These are phyloP conservation scores for Thomomys bottae DNA, from an alignment of 2,113 vertebrate genomes.

Conservation along the genomic window DNA sequence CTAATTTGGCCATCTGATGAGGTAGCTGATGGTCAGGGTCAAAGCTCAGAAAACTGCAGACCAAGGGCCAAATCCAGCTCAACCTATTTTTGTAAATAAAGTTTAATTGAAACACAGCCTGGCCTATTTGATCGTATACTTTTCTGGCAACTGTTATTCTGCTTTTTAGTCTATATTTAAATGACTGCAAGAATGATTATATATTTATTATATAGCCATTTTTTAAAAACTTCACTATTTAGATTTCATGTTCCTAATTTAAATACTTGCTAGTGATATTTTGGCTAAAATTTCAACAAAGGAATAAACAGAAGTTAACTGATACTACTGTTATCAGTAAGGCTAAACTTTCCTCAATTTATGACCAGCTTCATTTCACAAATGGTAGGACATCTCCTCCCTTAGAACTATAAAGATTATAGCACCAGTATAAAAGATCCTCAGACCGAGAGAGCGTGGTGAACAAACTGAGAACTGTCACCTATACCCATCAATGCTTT, in stretches of 20 bases:
- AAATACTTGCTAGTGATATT: no score
- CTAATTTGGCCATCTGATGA: not conserved
- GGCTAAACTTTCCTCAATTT: not conserved
- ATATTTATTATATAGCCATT: not conserved
- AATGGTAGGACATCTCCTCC: not conserved
- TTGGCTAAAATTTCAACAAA: constrained; percentile 33
- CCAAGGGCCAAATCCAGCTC: not conserved
- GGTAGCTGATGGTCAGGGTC: not conserved
- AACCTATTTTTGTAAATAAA: not conserved
- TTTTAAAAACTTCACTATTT: not conserved
- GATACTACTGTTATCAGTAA: not conserved
- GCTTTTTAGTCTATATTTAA: not conserved
- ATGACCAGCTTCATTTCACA: not conserved
- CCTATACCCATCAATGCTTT: not conserved
- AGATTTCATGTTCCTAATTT: no score
- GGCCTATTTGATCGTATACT: not conserved
- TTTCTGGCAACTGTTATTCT: not conserved
- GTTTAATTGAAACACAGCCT: not conserved
- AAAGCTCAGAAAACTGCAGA: not conserved
- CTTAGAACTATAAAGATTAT: not conserved
- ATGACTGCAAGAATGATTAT: not conserved
- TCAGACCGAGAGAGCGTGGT: not conserved
- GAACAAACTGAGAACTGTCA: not conserved
- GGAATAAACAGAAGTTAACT: not conserved
- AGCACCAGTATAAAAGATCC: not conserved